Percentiles rank a stretch among this genome's conserved stretches.
phyloP scores from a whole-genome alignment of 2,888 invertebrate genomes.

The Zygogramma bicolorata region DNA sequence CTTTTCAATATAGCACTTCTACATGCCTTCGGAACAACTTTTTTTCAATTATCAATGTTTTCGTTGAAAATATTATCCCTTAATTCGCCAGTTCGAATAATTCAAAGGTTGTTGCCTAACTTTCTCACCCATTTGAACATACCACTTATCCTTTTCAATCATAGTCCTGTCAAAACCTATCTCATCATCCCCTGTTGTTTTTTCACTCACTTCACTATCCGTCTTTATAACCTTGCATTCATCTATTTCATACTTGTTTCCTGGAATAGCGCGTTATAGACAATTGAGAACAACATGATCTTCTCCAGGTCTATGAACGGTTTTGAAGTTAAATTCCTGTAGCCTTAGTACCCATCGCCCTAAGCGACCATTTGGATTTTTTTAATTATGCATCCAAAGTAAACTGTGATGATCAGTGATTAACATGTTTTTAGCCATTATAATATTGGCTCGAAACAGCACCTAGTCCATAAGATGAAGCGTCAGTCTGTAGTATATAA shows the following conservation, averaged over 20 bases:
- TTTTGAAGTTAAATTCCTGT: too few relatives aligned
- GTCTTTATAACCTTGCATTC: too few relatives aligned
- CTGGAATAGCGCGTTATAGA: too few relatives aligned
- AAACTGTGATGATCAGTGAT: constrained; percentile 29
- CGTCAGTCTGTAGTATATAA: constrained; percentile 28
- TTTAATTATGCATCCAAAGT: constrained; percentile 9
- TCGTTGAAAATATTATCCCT: not conserved
- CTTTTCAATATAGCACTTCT: not conserved
- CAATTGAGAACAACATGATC: too few relatives aligned
- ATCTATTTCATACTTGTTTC: not conserved
- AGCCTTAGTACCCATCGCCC: too few relatives aligned
- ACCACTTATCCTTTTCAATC: not conserved
- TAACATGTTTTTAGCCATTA: constrained; percentile 19
- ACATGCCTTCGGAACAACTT: not conserved
- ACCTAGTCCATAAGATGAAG: constrained; percentile 28
- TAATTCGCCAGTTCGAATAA: not conserved
- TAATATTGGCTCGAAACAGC: constrained; percentile 26
- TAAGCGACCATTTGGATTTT: constrained; percentile 19
- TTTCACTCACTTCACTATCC: not conserved
- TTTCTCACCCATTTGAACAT: not conserved
- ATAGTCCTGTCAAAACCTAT: not conserved
- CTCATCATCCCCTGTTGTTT: not conserved
- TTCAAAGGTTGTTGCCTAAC: not conserved
- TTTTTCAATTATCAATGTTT: not conserved
- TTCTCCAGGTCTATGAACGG: too few relatives aligned